Conservation (phyloP, 2,888 invertebrate genomes). For the Meloe dianella region DNA sequence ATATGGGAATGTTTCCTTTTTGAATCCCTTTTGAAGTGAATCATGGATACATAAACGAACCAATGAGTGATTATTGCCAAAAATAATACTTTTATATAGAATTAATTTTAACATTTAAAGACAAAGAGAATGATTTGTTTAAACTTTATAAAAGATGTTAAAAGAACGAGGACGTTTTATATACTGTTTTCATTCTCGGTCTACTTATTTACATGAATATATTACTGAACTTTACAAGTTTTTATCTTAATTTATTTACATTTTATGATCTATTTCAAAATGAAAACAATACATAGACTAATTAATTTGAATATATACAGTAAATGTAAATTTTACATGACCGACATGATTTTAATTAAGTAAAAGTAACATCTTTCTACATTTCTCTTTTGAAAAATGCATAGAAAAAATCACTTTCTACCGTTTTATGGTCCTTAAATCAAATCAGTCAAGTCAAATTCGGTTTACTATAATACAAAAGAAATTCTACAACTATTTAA, state of each 20-base stretch:
- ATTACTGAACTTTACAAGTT: not conserved
- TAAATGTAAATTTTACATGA: no score
- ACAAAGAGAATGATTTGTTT: slow-evolving; percentile 5
- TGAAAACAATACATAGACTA: not conserved
- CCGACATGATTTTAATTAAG: not conserved
- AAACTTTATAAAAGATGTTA: not conserved
- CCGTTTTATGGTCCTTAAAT: not conserved
- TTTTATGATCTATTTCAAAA: not conserved
- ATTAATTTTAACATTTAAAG: not conserved
- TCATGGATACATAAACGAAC: not conserved
- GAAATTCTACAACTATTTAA: not conserved
- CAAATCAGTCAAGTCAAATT: not conserved
- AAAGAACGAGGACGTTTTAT: slow-evolving; percentile 9
- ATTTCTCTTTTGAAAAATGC: not conserved
- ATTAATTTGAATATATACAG: no score
- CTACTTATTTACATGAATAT: slow-evolving; percentile 2
- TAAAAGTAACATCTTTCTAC: no score
- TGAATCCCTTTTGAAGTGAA: not conserved
- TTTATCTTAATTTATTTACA: slow-evolving; percentile 5
- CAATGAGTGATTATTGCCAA: not conserved
- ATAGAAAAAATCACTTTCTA: not conserved
- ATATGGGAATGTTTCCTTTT: slow-evolving; percentile 5
- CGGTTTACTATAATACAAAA: not conserved
- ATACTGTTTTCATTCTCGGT: slow-evolving; percentile 5
- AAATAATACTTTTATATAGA: not conserved